phyloP scores from a whole-genome alignment of 2,888 invertebrate species.

The Dicyrtomina minuta region DNA sequence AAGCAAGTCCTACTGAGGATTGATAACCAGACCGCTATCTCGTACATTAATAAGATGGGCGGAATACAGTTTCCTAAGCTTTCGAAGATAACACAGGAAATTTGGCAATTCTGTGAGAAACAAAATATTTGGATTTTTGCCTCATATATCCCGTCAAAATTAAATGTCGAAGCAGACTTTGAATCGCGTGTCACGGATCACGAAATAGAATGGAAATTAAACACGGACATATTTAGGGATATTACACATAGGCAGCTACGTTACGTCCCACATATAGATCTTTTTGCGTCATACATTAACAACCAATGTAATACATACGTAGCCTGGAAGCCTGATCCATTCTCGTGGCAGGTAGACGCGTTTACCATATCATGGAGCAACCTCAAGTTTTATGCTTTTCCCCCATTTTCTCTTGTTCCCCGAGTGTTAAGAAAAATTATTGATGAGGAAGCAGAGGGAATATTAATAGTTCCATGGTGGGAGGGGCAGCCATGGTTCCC shows the following conservation, averaged over 20 bases:
- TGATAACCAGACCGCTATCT: conserved; percentile 40
- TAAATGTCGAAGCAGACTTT: conserved; percentile 8
- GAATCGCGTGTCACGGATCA: not conserved
- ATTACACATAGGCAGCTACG: not conserved
- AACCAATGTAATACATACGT: not conserved
- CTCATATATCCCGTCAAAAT: no score
- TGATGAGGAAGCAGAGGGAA: no score
- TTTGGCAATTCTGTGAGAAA: conserved; percentile 36
- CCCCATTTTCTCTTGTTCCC: conserved; percentile 8
- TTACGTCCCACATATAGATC: not conserved
- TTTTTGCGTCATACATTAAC: not conserved
- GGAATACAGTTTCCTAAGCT: no score
- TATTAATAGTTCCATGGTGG: no score
- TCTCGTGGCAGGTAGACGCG: conserved; percentile 3
- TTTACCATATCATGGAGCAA: not conserved
- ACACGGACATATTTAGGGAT: not conserved
- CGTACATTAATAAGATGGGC: no score
- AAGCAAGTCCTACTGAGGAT: conserved; percentile 2
- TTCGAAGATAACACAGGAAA: conserved; percentile 11
- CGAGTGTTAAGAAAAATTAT: conserved; percentile 11
- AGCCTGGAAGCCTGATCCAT: conserved; percentile 13
- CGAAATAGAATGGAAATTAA: conserved; percentile 5
- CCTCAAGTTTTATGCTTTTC: conserved; percentile 14
- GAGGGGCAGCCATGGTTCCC: no score
- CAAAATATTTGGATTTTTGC: no score